Evolutionary conservation across 1,140 invertebrate genomes (phyloP).

Genomic region (Cherax quadricarinatus): DNA sequence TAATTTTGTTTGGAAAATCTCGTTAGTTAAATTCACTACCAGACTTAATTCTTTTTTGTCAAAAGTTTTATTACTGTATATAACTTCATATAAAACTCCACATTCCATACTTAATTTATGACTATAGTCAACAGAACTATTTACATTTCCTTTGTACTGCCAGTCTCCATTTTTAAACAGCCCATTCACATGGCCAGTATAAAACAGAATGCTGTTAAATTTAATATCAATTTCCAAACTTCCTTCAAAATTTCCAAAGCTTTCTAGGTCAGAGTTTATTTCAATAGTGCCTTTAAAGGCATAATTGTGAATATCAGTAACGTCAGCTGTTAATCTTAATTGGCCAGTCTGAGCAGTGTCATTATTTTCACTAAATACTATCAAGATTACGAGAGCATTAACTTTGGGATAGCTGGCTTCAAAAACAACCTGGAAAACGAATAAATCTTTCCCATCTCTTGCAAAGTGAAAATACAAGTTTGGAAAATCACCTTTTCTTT

Average conservation of each 20-base stretch:
- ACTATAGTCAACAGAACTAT: slow-evolving; percentile 1
- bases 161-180: not conserved
- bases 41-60: slow-evolving; percentile 12
- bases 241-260: not conserved
- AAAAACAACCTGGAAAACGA: not conserved
- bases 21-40: not conserved
- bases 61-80: slow-evolving; percentile 1
- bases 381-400: not conserved
- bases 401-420: slow-evolving; percentile 11
- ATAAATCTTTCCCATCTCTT: not conserved
- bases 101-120: not conserved
- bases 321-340: slow-evolving; percentile 3
- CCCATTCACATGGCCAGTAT: not conserved
- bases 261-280: slow-evolving; percentile 6
- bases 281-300: slow-evolving; percentile 25
- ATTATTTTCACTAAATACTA: not conserved
- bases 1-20: not conserved
- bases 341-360: not conserved
- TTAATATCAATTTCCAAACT: not conserved
- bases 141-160: not conserved
- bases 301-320: slow-evolving; percentile 7
- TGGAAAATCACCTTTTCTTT: not conserved
- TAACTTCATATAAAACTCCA: slow-evolving; percentile 2
- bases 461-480: not conserved
- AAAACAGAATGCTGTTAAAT: not conserved